Evolutionary conservation across 2,888 invertebrate genomes (phyloP), one percentile per base, ranked within the genome.

Genomic region (Andrena dorsata): DNA sequence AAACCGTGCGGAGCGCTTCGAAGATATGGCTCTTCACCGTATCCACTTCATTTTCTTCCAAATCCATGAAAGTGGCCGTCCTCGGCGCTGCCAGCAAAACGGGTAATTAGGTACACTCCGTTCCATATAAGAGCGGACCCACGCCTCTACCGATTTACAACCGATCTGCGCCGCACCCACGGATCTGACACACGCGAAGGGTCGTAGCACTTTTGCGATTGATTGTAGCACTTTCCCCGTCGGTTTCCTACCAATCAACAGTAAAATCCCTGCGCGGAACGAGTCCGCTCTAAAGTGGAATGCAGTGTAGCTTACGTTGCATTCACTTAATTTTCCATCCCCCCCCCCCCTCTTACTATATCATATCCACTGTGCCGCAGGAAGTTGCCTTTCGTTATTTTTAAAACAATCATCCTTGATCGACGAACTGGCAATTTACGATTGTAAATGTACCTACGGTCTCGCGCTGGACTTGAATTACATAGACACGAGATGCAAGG

Each of bases 341-440:
- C 13, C 35, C 8, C 10, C 8, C 20, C 13, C 35, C 10, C n/a
- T 20, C 4, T 28, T 49, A 72, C 49, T 23, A n/a, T 13, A n/a
- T 41, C 13, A 41, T 41, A 41, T 41, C 6, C 20, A 5, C 53
- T 23, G 23, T 20, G 23, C 8, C 20, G 0, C 7, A 86, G 85
- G 86, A 51, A 80, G 30, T n/a, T 86, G 89, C 69, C 90, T 96
- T 32, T 94, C 95, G 51, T 90, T 96, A 63, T 93, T 96, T 90
- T 92, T 96, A 65, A 95, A 96, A 88, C 94, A 95, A 79, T 95
- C 95, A 28, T 95, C 95, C 0, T 89, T 94, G 63, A 94, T 96
- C 79, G 95, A 95, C 64, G 95, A 95, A 89, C 92, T 96, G 66
- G 94, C 95, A 20, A 84, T 96, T n/a, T 95, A 95, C 88, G 96